These are phyloP conservation scores for Pleuronectes platessa DNA, from an alignment of 2,113 vertebrate genomes.

Conservation along the genomic window DNA sequence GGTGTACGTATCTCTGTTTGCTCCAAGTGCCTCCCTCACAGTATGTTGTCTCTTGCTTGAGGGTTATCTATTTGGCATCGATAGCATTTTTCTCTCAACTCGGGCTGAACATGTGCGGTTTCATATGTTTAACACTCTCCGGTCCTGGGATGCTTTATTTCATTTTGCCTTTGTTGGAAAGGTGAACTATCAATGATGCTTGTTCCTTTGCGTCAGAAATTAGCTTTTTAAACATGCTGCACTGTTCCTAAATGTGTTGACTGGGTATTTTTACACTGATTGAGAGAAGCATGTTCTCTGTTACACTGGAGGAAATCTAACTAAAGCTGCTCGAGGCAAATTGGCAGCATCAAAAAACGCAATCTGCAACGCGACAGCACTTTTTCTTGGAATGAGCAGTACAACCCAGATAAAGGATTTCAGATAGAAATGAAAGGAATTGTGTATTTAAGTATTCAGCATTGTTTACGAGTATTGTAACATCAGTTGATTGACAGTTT, in stretches of 20 bases:
- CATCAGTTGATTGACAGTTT: not conserved
- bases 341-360: not conserved
- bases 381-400: not conserved
- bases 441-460: not conserved
- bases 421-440: too few relatives aligned
- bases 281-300: not conserved
- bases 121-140: not conserved
- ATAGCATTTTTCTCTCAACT: not conserved
- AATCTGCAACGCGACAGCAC: too few relatives aligned
- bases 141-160: not conserved
- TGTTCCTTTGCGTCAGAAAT: not conserved
- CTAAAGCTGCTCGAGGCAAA: not conserved
- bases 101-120: not conserved
- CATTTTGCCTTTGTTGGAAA: not conserved
- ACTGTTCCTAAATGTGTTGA: too few relatives aligned
- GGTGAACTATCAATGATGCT: not conserved
- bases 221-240: not conserved
- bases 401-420: not conserved
- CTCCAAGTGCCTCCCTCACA: not conserved
- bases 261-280: not conserved
- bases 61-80: not conserved
- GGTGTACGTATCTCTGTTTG: too few relatives aligned
- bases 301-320: not conserved
- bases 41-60: not conserved
- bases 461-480: not conserved